phyloP scores from a whole-genome alignment of 2,888 invertebrate species.

The Catocala sponsa region DNA sequence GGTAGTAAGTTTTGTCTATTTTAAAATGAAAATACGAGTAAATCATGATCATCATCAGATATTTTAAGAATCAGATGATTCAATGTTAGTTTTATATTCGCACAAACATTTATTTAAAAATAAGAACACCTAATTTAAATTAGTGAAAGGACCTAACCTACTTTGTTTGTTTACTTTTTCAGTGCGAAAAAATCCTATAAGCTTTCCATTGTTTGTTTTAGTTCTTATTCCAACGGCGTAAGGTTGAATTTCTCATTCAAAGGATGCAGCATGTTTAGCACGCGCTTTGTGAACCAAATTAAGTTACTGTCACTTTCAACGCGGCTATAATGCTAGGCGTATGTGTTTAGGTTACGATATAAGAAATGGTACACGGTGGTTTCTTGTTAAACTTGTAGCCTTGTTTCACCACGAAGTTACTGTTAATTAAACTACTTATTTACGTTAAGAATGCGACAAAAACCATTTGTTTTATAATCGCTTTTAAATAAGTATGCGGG shows the following conservation, averaged over 20 bases:
- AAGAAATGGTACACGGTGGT: not conserved
- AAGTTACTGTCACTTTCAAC: slow-evolving; percentile 55
- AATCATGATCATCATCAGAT: no score
- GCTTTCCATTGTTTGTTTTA: slow-evolving; percentile 23
- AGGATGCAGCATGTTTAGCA: slow-evolving; percentile 12
- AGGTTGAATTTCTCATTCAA: slow-evolving; percentile 31
- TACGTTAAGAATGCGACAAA: no score
- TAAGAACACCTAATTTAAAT: not conserved
- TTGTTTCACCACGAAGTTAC: no score
- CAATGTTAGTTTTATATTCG: no score
- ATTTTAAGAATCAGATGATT: no score
- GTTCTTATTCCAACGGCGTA: slow-evolving; percentile 30
- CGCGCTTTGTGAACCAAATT: slow-evolving; percentile 44
- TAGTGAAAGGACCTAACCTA: no score
- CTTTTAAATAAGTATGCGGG: no score
- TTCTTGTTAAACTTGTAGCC: no score
- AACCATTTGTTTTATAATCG: no score
- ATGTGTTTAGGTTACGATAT: slow-evolving; percentile 40
- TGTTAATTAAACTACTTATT: no score
- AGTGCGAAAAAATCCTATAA: slow-evolving; percentile 33
- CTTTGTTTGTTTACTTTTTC: slow-evolving; percentile 13
- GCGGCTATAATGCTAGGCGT: slow-evolving; percentile 23
- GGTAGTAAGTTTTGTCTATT: slow-evolving; percentile 19
- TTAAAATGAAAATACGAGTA: not conserved
- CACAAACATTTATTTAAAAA: not conserved